phyloP scores from a whole-genome alignment of 1,140 invertebrate species.

The Cotesia typhae region DNA sequence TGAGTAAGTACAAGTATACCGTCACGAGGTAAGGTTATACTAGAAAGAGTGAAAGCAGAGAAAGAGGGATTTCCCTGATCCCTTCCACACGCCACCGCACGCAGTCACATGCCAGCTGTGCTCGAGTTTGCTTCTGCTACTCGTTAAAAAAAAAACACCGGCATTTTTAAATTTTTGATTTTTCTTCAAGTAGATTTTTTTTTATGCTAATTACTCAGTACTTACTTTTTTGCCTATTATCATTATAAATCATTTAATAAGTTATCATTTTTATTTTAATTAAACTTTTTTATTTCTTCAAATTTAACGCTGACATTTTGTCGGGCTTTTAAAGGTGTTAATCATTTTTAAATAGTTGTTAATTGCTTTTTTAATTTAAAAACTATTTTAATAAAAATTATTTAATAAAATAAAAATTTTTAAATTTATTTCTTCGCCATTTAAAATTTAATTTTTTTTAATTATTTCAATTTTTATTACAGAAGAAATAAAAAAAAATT shows the following conservation, averaged over 20 bases:
- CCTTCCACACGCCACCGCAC: too few relatives aligned
- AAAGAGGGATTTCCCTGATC: constrained; percentile 4
- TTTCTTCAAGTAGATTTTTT: not conserved
- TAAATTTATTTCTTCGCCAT: too few relatives aligned
- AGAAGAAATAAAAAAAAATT: too few relatives aligned
- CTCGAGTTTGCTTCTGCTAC: constrained; percentile 14
- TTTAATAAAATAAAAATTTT: too few relatives aligned
- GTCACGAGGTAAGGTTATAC: not conserved
- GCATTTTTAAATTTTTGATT: not conserved
- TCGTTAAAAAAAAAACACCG: not conserved
- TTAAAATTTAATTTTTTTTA: too few relatives aligned
- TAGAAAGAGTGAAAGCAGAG: constrained; percentile 5
- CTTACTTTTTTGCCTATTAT: not conserved
- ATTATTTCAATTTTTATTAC: too few relatives aligned
- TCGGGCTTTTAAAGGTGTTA: too few relatives aligned
- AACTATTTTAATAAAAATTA: too few relatives aligned
- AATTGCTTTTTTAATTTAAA: too few relatives aligned
- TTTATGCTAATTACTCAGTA: not conserved
- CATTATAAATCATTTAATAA: not conserved
- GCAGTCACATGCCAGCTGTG: constrained; percentile 31
- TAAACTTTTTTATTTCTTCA: not conserved
- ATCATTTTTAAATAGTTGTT: too few relatives aligned
- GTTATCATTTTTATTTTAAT: not conserved
- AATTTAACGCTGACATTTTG: too few relatives aligned
- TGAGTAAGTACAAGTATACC: not conserved